These are phyloP conservation scores for Meda fulgida DNA, from an alignment of 2,797 vertebrate genomes.

Conservation along the genomic window DNA sequence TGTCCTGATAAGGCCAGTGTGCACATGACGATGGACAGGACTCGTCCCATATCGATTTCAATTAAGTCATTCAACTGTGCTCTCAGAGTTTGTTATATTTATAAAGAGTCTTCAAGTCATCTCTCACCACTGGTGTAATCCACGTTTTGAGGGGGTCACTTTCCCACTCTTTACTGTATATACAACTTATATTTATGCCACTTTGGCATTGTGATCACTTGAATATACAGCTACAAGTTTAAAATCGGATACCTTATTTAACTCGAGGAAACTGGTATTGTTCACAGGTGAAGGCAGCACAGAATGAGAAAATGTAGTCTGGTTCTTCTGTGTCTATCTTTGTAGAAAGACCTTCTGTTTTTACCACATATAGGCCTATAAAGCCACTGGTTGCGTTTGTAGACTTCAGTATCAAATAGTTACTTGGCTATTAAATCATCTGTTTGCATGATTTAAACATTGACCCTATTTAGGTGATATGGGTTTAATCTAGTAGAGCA, in stretches of 20 bases:
- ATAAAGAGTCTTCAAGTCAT: not conserved
- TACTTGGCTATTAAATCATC: constrained; percentile 4
- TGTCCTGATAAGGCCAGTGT: not conserved
- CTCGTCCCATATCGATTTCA: not conserved
- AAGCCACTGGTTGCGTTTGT: not conserved
- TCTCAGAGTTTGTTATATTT: not conserved
- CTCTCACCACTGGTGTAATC: not conserved
- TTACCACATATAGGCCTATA: not conserved
- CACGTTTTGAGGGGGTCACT: not conserved
- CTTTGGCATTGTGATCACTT: not conserved
- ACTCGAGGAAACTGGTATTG: not conserved
- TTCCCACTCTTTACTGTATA: not conserved
- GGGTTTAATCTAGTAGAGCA: constrained; percentile 10
- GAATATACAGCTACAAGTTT: not conserved
- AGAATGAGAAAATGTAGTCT: not conserved
- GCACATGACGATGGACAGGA: not conserved
- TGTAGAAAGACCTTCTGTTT: not conserved
- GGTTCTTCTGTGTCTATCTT: not conserved
- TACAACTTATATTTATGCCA: not conserved
- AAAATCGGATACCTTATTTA: not conserved
- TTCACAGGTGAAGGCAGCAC: constrained; percentile 19
- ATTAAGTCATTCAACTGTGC: not conserved
- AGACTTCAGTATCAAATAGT: not conserved
- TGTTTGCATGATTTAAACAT: constrained; percentile 14
- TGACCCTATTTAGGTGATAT: not conserved